Conservation (phyloP, 53 echinoderm and acorn worm genomes). For the Arbacia lixula region DNA sequence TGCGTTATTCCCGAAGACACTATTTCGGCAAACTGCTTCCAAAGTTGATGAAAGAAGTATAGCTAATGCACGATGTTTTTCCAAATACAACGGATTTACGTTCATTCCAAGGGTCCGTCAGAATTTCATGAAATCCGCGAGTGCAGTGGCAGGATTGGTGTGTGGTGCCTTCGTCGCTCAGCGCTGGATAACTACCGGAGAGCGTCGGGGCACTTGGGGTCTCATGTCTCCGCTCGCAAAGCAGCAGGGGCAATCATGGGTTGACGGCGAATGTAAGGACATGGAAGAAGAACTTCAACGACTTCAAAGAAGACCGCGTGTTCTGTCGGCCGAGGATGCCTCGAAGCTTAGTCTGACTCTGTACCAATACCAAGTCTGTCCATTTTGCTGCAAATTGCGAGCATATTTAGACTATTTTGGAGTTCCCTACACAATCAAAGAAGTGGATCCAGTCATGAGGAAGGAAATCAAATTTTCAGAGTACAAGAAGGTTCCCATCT, state of each 20-base stretch:
- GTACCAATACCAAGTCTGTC: constrained; percentile 96
- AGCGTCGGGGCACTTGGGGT: constrained; percentile 22
- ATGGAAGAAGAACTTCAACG: constrained; percentile 28
- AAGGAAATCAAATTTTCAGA: constrained; percentile 92
- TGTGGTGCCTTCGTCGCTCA: constrained; percentile 50
- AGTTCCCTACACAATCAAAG: constrained; percentile 81
- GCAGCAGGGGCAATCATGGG: constrained; percentile 32
- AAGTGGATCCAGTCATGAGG: constrained; percentile 87
- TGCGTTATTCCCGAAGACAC: neutral
- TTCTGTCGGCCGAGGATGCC: constrained; percentile 65
- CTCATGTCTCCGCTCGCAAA: constrained; percentile 21
- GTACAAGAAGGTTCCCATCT: constrained; percentile 94
- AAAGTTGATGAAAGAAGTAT: neutral
- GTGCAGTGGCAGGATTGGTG: constrained; percentile 35
- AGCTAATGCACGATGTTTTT: neutral
- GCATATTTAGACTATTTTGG: constrained; percentile 95
- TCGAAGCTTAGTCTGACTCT: constrained; percentile 76
- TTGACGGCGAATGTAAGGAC: constrained; percentile 11
- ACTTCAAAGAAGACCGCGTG: constrained; percentile 64
- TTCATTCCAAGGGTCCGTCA: neutral
- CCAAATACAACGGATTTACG: neutral
- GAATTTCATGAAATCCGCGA: constrained; percentile 3
- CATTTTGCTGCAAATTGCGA: constrained; percentile 97
- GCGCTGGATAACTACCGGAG: constrained; percentile 24
- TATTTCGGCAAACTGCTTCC: neutral